These are phyloP conservation scores for Protosalanx chinensis DNA, from an alignment of 2,797 vertebrate genomes.

Conservation along the genomic window DNA sequence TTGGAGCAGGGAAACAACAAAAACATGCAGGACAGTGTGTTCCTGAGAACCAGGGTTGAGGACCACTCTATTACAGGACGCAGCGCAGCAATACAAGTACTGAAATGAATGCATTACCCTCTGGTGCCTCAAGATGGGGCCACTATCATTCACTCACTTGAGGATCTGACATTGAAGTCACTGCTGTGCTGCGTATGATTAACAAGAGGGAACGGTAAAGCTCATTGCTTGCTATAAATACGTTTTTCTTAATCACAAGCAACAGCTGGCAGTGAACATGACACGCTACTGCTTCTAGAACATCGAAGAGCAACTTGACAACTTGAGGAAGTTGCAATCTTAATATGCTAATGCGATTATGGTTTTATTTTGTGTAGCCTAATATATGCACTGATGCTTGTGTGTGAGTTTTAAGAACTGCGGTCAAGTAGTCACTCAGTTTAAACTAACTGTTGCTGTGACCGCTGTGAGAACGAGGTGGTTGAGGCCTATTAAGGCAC, in stretches of 20 bases:
- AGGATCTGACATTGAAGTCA: not conserved
- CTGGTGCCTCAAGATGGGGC: slow-evolving; percentile 52
- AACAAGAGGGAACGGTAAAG: not conserved
- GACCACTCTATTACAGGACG: not conserved
- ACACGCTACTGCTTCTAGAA: not conserved
- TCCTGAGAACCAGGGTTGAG: too few species aligned
- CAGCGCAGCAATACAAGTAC: not conserved
- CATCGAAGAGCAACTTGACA: not conserved
- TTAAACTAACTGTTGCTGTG: not conserved
- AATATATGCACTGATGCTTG: not conserved
- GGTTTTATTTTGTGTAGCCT: not conserved
- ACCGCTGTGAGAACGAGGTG: not conserved
- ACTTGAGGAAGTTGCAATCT: not conserved
- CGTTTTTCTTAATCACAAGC: too few species aligned
- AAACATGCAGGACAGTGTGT: too few species aligned
- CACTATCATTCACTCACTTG: slow-evolving; percentile 16
- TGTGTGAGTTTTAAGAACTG: too few species aligned
- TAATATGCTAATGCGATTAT: not conserved
- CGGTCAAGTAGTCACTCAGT: not conserved
- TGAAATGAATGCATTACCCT: slow-evolving; percentile 15
- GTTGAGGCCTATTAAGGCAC: not conserved
- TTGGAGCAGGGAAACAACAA: too few species aligned
- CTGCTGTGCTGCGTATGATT: not conserved
- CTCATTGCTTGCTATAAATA: not conserved
- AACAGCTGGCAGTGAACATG: too few species aligned